These are phyloP conservation scores for Pelobates cultripes DNA, from an alignment of 2,797 vertebrate species.

Conservation along the genomic window DNA sequence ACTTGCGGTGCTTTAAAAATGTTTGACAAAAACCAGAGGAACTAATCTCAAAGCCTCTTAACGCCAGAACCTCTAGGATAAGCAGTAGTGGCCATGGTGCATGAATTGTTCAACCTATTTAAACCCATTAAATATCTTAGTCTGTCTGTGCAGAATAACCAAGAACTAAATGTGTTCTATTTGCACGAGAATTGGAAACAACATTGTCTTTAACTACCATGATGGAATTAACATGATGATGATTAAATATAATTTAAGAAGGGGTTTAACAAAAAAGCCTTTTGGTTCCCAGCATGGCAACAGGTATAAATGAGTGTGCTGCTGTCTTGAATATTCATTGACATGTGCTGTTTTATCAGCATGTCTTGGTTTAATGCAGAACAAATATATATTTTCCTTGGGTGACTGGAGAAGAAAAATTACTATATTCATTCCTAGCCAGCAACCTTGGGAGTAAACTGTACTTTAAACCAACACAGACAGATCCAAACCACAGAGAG, in stretches of 20 bases:
- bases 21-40: too few species aligned
- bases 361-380: conserved; percentile 51
- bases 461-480: conserved; percentile 50
- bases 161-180: too few species aligned
- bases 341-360: conserved; percentile 50
- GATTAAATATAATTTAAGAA: background rate
- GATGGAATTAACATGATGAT: background rate
- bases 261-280: conserved; percentile 28
- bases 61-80: too few species aligned
- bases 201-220: background rate
- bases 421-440: conserved; percentile 52
- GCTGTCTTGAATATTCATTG: conserved; percentile 49
- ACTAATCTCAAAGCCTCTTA: too few species aligned
- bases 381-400: conserved; percentile 56
- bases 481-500: conserved; percentile 55
- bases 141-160: too few species aligned
- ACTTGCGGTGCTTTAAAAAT: too few species aligned
- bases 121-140: too few species aligned
- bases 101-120: too few species aligned
- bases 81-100: too few species aligned
- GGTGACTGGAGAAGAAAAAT: conserved; percentile 53
- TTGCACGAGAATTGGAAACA: background rate
- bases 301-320: conserved; percentile 34
- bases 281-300: conserved; percentile 41
- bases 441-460: conserved; percentile 55